phyloP scores from a whole-genome alignment of 2,113 vertebrate species.

The Mesocricetus auratus region DNA sequence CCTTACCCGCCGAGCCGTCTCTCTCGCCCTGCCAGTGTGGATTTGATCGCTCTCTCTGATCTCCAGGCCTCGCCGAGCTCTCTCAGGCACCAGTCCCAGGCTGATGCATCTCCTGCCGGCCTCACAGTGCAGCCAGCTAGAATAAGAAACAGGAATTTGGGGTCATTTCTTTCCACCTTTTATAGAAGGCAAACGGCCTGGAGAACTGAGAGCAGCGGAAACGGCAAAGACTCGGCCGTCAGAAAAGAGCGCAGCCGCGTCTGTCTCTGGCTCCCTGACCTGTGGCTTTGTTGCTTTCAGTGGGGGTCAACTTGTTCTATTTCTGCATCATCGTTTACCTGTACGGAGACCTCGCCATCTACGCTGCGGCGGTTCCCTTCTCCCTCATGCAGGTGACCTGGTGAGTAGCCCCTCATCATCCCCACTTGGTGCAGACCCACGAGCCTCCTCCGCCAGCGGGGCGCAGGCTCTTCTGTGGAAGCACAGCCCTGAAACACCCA shows the following conservation, averaged over 20 bases:
- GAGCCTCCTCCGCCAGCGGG: rapidly evolving
- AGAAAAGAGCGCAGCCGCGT: rapidly evolving
- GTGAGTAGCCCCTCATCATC: slow-evolving; percentile 86
- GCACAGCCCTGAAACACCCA: rapidly evolving
- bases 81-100: not conserved
- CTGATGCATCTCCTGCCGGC: not conserved
- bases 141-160: not conserved
- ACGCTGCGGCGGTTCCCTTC: slow-evolving; percentile 96
- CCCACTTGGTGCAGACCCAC: rapidly evolving
- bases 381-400: slow-evolving; percentile 98
- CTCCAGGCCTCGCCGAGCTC: not conserved
- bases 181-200: not conserved
- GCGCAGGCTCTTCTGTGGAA: not conserved
- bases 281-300: slow-evolving; percentile 85
- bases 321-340: slow-evolving; percentile 99
- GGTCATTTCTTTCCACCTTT: not conserved
- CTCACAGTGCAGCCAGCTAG: not conserved
- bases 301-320: slow-evolving; percentile 99
- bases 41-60: not conserved
- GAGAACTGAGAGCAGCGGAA: not conserved
- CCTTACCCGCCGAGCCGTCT: not conserved
- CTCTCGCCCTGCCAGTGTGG: not conserved
- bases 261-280: slow-evolving; percentile 20
- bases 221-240: not conserved
- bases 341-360: slow-evolving; percentile 98